phyloP scores from a whole-genome alignment of 2,113 vertebrate genomes.

The Tragelaphus strepsiceros region DNA sequence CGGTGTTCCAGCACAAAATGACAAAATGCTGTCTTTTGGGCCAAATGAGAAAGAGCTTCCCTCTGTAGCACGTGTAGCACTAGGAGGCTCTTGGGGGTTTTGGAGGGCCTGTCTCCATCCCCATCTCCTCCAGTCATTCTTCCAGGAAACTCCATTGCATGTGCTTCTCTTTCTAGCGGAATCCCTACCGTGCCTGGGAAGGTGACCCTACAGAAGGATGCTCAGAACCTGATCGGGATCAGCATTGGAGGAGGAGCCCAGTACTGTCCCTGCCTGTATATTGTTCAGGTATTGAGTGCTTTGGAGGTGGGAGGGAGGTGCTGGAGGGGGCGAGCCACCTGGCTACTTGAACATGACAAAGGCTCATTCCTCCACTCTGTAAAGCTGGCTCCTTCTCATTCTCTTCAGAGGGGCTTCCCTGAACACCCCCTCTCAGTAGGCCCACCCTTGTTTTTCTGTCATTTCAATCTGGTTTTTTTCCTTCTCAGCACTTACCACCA shows the following conservation, averaged over 20 bases:
- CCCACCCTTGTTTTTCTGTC: neutral
- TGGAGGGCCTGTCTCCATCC: too few relatives aligned
- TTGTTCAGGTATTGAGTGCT: constrained; percentile 89
- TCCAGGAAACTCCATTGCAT: neutral
- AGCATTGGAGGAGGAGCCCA: constrained; percentile 98
- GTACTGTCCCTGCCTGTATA: constrained; percentile 98
- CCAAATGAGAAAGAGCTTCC: neutral
- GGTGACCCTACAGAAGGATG: constrained; percentile 93
- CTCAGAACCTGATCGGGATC: constrained; percentile 97
- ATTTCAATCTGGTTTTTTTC: neutral
- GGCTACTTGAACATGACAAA: neutral
- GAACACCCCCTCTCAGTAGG: neutral
- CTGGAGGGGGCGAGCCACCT: neutral
- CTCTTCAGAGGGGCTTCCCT: neutral
- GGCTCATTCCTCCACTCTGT: neutral
- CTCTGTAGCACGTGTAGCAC: accelerated
- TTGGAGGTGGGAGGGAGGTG: neutral
- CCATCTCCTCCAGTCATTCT: accelerated
- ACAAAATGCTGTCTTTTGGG: neutral
- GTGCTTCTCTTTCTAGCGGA: constrained; percentile 80
- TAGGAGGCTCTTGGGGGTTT: neutral
- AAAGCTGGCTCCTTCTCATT: neutral
- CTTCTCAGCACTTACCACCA: neutral
- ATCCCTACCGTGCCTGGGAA: constrained; percentile 97
- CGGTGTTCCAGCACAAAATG: neutral